A percentile compares a stretch with the other conserved stretches of the same genome.
These are phyloP conservation scores for Kobus ellipsiprymnus DNA, from an alignment of 2,113 vertebrate species.

Conservation along the genomic window DNA sequence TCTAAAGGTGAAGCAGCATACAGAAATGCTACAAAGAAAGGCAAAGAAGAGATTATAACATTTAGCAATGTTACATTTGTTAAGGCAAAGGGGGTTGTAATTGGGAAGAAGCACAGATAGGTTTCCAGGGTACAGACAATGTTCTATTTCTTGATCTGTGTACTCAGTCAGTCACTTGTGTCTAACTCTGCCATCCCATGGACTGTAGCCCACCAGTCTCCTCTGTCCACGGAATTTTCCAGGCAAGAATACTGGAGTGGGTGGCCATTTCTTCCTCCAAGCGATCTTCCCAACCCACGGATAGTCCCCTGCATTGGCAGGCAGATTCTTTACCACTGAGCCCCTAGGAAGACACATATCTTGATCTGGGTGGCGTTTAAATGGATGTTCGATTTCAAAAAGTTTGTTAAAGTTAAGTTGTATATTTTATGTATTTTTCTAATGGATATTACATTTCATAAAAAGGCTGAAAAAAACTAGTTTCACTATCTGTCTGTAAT, in stretches of 20 bases:
- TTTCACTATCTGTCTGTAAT: conserved; percentile 27
- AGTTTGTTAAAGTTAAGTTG: background rate
- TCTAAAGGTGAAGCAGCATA: background rate
- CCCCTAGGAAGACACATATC: background rate
- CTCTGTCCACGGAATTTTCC: background rate
- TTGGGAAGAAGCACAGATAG: background rate
- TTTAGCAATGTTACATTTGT: background rate
- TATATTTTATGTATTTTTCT: background rate
- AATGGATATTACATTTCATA: background rate
- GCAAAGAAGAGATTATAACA: background rate
- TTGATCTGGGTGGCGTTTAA: background rate
- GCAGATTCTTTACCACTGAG: background rate
- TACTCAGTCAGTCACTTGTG: background rate
- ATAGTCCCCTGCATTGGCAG: background rate
- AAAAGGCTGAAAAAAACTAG: background rate
- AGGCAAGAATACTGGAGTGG: background rate
- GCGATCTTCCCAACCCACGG: background rate
- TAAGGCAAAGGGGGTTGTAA: background rate
- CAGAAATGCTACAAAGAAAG: background rate
- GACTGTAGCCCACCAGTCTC: background rate
- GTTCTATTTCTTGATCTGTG: background rate
- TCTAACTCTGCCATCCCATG: accelerated
- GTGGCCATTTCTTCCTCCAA: background rate
- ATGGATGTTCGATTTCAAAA: background rate
- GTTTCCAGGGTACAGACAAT: background rate